These are phyloP conservation scores for Lithophane ornitopus DNA, from an alignment of 2,888 invertebrate genomes.

Conservation along the genomic window DNA sequence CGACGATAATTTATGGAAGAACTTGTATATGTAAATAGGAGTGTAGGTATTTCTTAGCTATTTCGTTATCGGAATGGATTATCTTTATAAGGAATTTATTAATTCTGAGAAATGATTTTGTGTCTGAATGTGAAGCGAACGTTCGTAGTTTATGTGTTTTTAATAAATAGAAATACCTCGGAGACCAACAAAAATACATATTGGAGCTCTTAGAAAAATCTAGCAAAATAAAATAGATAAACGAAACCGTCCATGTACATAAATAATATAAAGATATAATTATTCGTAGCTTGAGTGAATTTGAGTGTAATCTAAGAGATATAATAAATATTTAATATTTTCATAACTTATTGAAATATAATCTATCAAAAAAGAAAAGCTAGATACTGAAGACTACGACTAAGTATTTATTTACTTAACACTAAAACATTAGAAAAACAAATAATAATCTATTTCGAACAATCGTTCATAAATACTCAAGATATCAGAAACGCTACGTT, in stretches of 20 bases:
- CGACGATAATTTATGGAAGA: slow-evolving; percentile 62
- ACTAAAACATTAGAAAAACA: background rate
- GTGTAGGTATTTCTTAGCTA: slow-evolving; percentile 53
- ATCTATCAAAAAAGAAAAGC: slow-evolving; percentile 10
- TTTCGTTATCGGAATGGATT: slow-evolving; percentile 59
- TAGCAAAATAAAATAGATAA: slow-evolving; percentile 4
- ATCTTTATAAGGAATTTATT: slow-evolving; percentile 61
- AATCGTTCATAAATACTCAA: slow-evolving; percentile 14
- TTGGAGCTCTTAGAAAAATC: background rate
- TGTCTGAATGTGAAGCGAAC: slow-evolving; percentile 46
- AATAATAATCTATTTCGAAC: slow-evolving; percentile 18
- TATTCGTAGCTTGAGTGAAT: slow-evolving; percentile 17
- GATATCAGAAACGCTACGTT: slow-evolving; percentile 39
- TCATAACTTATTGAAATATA: slow-evolving; percentile 11
- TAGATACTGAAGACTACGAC: background rate
- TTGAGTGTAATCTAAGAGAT: background rate
- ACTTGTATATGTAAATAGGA: slow-evolving; percentile 63
- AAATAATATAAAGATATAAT: slow-evolving; percentile 4
- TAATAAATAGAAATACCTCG: slow-evolving; percentile 28
- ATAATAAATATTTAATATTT: slow-evolving; percentile 34
- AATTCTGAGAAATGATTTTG: slow-evolving; percentile 52
- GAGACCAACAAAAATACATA: background rate
- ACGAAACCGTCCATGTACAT: slow-evolving; percentile 8
- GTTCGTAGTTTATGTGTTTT: slow-evolving; percentile 37
- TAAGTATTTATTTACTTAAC: slow-evolving; percentile 2